These are phyloP conservation scores for Sardina pilchardus DNA, from an alignment of 2,113 vertebrate genomes.

Conservation along the genomic window DNA sequence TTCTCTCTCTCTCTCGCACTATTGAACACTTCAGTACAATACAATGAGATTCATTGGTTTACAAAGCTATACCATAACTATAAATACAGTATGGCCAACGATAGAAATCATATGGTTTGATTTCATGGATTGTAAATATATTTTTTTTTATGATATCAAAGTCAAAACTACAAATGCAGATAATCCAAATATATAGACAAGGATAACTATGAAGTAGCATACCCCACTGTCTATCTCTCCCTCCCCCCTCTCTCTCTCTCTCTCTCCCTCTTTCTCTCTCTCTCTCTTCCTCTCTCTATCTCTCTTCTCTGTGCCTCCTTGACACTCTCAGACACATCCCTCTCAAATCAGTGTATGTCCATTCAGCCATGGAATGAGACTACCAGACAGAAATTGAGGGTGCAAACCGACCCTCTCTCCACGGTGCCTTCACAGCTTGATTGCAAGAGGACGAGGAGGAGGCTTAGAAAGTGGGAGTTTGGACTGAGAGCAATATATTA, in stretches of 20 bases:
- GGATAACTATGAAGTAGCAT: not conserved
- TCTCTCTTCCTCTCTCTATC: not conserved
- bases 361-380: not conserved
- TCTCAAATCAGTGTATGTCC: constrained; percentile 4
- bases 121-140: not conserved
- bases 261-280: not conserved
- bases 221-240: not conserved
- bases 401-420: not conserved
- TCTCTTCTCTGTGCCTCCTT: not conserved
- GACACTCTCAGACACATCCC: not conserved
- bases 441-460: not conserved
- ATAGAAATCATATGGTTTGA: too few relatives aligned
- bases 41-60: not conserved
- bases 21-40: not conserved
- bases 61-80: too few relatives aligned
- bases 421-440: not conserved
- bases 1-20: not conserved
- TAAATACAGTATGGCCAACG: too few relatives aligned
- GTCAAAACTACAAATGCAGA: not conserved
- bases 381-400: not conserved
- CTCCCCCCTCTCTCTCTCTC: not conserved
- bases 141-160: not conserved
- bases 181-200: not conserved
- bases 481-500: not conserved
- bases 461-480: not conserved